Evolutionary conservation across 2,888 invertebrate genomes (phyloP).

Genomic region (Antheraea assamensis): DNA sequence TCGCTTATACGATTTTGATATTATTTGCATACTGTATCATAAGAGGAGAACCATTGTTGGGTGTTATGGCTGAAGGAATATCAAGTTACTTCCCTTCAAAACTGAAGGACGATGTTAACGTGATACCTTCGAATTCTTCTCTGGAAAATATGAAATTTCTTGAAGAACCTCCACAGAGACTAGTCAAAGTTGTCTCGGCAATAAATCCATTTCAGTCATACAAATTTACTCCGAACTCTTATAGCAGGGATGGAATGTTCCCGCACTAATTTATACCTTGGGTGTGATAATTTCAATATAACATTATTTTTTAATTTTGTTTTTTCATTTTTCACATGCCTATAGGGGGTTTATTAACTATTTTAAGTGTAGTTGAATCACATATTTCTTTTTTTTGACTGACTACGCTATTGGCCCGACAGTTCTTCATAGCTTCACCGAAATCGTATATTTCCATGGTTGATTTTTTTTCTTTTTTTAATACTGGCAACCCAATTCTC

Average conservation of each 20-base stretch:
- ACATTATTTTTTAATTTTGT: not conserved
- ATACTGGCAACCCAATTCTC: no score
- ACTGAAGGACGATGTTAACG: constrained; percentile 31
- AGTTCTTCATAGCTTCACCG: no score
- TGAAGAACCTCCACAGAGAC: constrained; percentile 63
- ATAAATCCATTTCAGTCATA: constrained; percentile 63
- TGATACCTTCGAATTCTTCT: constrained; percentile 42
- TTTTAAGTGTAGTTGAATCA: no score
- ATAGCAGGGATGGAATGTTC: constrained; percentile 27
- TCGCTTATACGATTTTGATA: constrained; percentile 49
- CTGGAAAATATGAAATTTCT: constrained; percentile 57
- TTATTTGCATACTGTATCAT: constrained; percentile 65
- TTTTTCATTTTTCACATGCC: not conserved
- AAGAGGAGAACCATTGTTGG: constrained; percentile 59
- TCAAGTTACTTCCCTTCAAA: constrained; percentile 38
- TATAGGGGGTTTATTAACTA: no score
- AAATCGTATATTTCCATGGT: no score
- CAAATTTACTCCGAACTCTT: constrained; percentile 52
- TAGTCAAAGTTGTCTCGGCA: constrained; percentile 66
- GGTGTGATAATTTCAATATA: constrained; percentile 34
- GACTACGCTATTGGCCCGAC: no score
- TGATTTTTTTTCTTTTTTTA: no score
- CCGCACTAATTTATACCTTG: constrained; percentile 35
- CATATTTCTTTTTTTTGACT: no score
- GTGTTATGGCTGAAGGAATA: constrained; percentile 42